Percentiles rank a stretch among this genome's conserved stretches.
phyloP scores from a whole-genome alignment of 2,113 vertebrate genomes.

The Atractosteus spatula region DNA sequence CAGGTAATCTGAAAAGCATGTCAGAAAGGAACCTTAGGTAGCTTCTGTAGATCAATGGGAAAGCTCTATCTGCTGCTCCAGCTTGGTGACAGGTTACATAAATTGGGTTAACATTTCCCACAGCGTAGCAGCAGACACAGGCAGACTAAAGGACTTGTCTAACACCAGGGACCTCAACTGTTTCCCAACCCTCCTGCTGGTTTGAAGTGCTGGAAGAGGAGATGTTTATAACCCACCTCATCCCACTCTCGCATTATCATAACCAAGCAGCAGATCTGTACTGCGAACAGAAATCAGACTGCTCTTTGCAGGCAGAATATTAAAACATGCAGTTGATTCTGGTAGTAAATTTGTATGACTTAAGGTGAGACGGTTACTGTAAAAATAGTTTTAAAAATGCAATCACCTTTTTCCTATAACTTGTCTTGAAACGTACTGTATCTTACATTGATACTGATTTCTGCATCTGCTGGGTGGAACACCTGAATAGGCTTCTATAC shows the following conservation, averaged over 20 bases:
- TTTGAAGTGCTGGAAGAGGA: slow-evolving; percentile 38
- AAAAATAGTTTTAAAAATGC: too few species aligned
- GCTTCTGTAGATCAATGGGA: slow-evolving; percentile 33
- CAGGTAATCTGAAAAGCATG: slow-evolving; percentile 32
- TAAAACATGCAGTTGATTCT: too few species aligned
- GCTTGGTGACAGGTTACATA: slow-evolving; percentile 40
- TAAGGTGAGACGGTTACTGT: too few species aligned
- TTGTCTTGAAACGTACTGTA: too few species aligned
- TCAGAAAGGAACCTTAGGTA: slow-evolving; percentile 23
- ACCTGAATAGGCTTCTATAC: too few species aligned
- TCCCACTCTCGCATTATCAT: slow-evolving; percentile 37
- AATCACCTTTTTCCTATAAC: too few species aligned
- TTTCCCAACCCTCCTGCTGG: slow-evolving; percentile 37
- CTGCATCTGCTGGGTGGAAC: too few species aligned
- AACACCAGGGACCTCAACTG: slow-evolving; percentile 34
- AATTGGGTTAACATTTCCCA: slow-evolving; percentile 41
- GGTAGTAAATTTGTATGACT: too few species aligned
- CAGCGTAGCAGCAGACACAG: slow-evolving; percentile 26
- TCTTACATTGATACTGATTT: too few species aligned
- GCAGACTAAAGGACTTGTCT: slow-evolving; percentile 39
- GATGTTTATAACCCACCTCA: slow-evolving; percentile 41
- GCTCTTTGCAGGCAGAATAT: too few species aligned
- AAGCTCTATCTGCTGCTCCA: slow-evolving; percentile 26
- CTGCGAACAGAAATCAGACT: too few species aligned
- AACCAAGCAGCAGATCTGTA: slow-evolving; percentile 17